Evolutionary conservation across 2,888 invertebrate species (phyloP).

Genomic region (Salticus scenicus): DNA sequence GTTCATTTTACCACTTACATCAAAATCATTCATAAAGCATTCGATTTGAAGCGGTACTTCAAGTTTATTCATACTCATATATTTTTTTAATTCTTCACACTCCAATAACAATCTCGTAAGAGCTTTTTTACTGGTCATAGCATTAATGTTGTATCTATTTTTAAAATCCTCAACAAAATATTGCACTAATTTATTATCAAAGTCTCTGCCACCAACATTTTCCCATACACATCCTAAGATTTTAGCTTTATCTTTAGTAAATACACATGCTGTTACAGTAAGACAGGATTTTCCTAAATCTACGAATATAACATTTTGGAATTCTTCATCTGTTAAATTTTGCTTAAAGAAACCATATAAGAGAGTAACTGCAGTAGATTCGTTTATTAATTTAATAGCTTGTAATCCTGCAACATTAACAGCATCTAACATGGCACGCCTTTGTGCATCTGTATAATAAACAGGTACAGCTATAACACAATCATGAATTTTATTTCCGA

Average conservation of each 20-base stretch:
- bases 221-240: constrained; percentile 91
- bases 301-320: constrained; percentile 94
- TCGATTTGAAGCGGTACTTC: constrained; percentile 95
- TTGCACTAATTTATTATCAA: constrained; percentile 90
- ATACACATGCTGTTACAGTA: constrained; percentile 81
- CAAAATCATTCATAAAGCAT: constrained; percentile 98
- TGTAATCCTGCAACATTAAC: constrained; percentile 94
- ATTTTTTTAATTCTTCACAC: constrained; percentile 97
- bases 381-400: constrained; percentile 95
- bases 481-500: constrained; percentile 93
- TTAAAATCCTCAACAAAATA: constrained; percentile 93
- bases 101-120: constrained; percentile 90
- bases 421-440: constrained; percentile 92
- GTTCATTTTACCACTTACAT: constrained; percentile 89
- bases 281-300: constrained; percentile 97
- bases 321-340: constrained; percentile 91
- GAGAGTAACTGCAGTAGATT: constrained; percentile 96
- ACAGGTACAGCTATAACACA: constrained; percentile 96
- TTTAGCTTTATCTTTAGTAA: constrained; percentile 77
- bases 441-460: constrained; percentile 95
- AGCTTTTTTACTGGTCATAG: constrained; percentile 87
- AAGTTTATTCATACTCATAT: constrained; percentile 99
- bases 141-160: constrained; percentile 89
- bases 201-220: constrained; percentile 93
- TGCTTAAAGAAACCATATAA: constrained; percentile 99